phyloP scores from a whole-genome alignment of 2,113 vertebrate species.

The Brachypodius melanocephalos region DNA sequence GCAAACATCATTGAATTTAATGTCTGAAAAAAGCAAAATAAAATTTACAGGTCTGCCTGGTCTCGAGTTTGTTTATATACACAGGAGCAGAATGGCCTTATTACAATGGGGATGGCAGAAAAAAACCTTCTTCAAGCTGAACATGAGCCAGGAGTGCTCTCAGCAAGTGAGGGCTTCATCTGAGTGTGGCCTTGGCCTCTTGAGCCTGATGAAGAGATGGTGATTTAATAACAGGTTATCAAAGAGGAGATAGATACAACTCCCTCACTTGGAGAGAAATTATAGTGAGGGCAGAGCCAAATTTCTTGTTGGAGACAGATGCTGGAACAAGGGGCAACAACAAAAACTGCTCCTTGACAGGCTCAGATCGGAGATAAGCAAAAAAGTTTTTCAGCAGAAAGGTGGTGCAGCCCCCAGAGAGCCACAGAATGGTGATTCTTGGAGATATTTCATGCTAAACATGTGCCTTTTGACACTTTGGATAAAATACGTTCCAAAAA shows the following conservation, averaged over 20 bases:
- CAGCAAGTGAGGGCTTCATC: background rate
- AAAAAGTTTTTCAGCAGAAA: background rate
- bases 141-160: background rate
- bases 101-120: background rate
- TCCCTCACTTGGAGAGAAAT: background rate
- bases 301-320: background rate
- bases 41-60: constrained; percentile 4
- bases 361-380: rapidly evolving
- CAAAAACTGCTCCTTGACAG: background rate
- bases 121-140: background rate
- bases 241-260: background rate
- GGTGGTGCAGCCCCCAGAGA: background rate
- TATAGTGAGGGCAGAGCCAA: background rate
- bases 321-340: background rate
- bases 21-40: background rate
- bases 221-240: background rate
- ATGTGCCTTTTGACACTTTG: rapidly evolving
- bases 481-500: background rate
- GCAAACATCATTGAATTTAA: background rate
- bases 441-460: background rate
- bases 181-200: background rate
- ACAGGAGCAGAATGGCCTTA: background rate
- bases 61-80: constrained; percentile 5
- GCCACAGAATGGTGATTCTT: background rate
- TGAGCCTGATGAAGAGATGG: background rate